Evolutionary conservation across 2,113 vertebrate species (phyloP).

Genomic region (Platichthys stellatus): DNA sequence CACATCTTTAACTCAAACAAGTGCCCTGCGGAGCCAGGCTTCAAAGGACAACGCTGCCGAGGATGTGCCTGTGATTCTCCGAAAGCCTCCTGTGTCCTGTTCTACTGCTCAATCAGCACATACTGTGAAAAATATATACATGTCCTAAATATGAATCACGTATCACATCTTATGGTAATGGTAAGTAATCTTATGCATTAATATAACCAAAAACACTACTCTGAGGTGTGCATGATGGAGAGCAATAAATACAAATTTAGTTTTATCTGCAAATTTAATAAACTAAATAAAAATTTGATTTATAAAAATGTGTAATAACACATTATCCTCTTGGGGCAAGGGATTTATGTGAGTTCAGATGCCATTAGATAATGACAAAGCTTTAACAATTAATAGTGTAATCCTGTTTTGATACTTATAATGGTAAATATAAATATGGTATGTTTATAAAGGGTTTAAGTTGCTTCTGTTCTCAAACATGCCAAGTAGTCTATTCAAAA

Average conservation of each 20-base stretch:
- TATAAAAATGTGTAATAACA: not conserved
- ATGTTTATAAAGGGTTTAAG: not conserved
- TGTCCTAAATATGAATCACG: not conserved
- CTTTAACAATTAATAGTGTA: too few species aligned
- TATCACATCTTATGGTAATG: too few species aligned
- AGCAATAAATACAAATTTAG: too few species aligned
- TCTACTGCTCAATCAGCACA: conserved; percentile 26
- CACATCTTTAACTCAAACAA: conserved; percentile 13
- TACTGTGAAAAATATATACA: not conserved
- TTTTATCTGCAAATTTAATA: not conserved
- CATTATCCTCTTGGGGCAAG: not conserved
- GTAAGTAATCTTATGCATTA: too few species aligned
- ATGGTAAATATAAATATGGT: not conserved
- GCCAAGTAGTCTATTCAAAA: not conserved
- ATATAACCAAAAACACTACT: too few species aligned
- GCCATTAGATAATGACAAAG: too few species aligned
- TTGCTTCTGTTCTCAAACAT: not conserved
- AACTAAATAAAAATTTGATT: too few species aligned
- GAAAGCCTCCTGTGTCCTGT: not conserved
- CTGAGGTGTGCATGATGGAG: too few species aligned
- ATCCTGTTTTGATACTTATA: not conserved
- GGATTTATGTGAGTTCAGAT: too few species aligned
- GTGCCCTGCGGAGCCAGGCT: conserved; percentile 30
- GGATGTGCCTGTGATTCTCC: not conserved
- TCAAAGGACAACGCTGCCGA: conserved; percentile 26